These are phyloP conservation scores for Erythrocercus mccallii DNA, from an alignment of 2,113 vertebrate genomes.

Conservation along the genomic window DNA sequence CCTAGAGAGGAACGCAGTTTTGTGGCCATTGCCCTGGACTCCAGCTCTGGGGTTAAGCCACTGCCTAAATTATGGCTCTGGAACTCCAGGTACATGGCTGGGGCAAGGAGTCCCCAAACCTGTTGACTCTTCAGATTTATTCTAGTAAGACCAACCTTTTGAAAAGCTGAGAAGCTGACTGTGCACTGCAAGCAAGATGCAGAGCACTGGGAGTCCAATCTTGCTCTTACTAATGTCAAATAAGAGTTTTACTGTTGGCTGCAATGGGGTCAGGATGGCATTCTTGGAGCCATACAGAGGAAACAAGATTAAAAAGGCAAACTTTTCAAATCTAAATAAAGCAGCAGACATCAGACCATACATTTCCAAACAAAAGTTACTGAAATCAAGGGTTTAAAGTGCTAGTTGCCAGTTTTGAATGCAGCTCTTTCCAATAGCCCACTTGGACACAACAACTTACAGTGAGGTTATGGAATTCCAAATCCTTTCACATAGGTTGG, in stretches of 20 bases:
- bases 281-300: background rate
- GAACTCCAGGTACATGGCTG: background rate
- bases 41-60: background rate
- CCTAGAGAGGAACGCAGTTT: too few relatives aligned
- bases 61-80: background rate
- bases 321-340: background rate
- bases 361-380: background rate
- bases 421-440: background rate
- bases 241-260: background rate
- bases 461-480: background rate
- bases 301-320: background rate
- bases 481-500: background rate
- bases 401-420: background rate
- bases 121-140: background rate
- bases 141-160: background rate
- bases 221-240: background rate
- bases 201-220: background rate
- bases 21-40: background rate
- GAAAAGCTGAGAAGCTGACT: background rate
- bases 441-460: background rate
- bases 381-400: background rate
- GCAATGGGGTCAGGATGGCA: background rate
- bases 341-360: background rate
- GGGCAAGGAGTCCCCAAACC: background rate
- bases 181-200: background rate